Percentiles rank a stretch among this genome's conserved stretches.
These are phyloP conservation scores for Eubucco bourcierii DNA, from an alignment of 2,113 vertebrate genomes.

Conservation along the genomic window DNA sequence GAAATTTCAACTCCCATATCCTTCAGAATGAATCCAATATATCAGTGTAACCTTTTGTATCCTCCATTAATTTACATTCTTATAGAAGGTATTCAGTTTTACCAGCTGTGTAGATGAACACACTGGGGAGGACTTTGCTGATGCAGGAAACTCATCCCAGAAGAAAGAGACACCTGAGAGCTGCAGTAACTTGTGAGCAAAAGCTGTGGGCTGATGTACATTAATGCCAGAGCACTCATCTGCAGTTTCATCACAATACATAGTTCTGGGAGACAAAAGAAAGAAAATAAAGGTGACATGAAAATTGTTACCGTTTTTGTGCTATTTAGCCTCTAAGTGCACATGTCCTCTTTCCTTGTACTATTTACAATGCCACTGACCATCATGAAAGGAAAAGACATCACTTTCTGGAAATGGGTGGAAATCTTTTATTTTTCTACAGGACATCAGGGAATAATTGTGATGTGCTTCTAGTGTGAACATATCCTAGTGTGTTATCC, in stretches of 20 bases:
- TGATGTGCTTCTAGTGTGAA: neutral
- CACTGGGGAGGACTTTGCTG: slow-evolving; percentile 85
- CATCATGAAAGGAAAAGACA: neutral
- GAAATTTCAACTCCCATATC: neutral
- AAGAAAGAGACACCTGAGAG: slow-evolving; percentile 90
- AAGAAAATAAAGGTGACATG: neutral
- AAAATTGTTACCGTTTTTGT: neutral
- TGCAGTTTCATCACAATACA: slow-evolving; percentile 92
- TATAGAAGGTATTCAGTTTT: slow-evolving; percentile 36
- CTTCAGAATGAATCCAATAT: neutral
- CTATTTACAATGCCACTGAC: neutral
- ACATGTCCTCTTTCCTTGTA: neutral
- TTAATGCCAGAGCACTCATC: slow-evolving; percentile 90
- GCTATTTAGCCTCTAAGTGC: neutral
- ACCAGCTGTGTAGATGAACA: slow-evolving; percentile 87
- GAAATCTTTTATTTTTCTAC: neutral
- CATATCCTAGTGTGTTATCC: neutral
- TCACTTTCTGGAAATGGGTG: neutral
- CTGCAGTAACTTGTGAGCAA: slow-evolving; percentile 92
- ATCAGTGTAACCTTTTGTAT: neutral
- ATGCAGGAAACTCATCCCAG: slow-evolving; percentile 95
- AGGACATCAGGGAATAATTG: neutral
- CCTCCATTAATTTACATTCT: neutral
- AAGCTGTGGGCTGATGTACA: slow-evolving; percentile 93
- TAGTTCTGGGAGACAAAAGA: slow-evolving; percentile 78